Evolutionary conservation across 92 coral and sea anemone species (phyloP), one percentile per base, ranked within the genome.

Genomic region (Parazoanthus swiftii): DNA sequence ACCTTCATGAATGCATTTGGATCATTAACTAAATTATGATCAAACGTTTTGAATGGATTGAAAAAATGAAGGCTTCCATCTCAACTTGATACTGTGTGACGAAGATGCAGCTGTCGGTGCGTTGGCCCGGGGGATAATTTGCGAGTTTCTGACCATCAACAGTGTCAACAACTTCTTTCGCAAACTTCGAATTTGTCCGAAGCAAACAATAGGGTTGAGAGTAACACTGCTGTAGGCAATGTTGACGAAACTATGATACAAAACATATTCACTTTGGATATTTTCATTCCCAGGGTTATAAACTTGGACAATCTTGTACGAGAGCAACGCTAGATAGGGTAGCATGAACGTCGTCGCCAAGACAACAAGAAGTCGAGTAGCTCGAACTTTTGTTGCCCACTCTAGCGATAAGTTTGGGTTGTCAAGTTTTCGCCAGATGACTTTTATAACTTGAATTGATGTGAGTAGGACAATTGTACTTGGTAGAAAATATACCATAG

Each of bases 121-220:
- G n/a, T 39, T 76, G 9, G 50, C 80, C 80, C 18, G 26, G 9
- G 80, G 80, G 54, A 76, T 5, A 15, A 76, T 43, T 11, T 38
- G 80, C 16, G 80, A 43, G 25, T 76, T 76, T 76, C 51, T 76
- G 5, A 8, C 16, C 56, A 21, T 76, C n/a, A 76, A 15, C 18
- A 14, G 8, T 14, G 20, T 14, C 80, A 39, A 76, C 56, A 76
- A 10, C 10, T 76, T 76, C 50, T 76, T 76, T 76, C 80, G 80
- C 54, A 76, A 76, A 38, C 80, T 76, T 76, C 80, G 80, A 14
- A 76, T 18, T 76, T 76, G 80, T 39, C 50, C 48, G 51, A 76
- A 76, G 16, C 80, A 76, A 39, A 14, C 80, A 37, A 6, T 9
- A 39, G 80, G 80, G 5, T 76, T 76, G 26, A 76, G 23, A 2